Evolutionary conservation across 2,113 vertebrate species (phyloP).

Genomic region (Elachura formosa): DNA sequence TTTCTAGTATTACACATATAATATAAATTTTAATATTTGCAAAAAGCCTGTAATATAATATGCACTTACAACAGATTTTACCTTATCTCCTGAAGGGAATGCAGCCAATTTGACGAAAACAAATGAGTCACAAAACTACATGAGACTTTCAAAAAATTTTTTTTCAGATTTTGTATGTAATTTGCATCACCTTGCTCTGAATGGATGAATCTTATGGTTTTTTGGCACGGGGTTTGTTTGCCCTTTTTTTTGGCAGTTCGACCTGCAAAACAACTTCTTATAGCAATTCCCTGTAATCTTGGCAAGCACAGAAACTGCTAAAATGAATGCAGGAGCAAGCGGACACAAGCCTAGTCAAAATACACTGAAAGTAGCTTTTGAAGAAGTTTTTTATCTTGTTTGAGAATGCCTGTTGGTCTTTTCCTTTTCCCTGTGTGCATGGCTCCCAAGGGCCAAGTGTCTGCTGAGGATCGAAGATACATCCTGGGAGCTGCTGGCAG

Average conservation of each 20-base stretch:
- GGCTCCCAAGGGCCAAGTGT: rapidly evolving
- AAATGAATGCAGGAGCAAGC: background rate
- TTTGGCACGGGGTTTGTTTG: background rate
- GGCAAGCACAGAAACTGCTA: background rate
- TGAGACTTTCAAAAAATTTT: background rate
- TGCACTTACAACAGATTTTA: no score
- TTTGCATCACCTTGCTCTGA: background rate
- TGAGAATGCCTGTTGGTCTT: background rate
- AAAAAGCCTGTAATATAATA: no score
- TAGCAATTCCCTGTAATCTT: background rate
- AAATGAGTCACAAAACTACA: background rate
- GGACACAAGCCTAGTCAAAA: background rate
- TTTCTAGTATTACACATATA: no score
- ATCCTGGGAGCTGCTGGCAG: background rate
- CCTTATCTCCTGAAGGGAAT: background rate
- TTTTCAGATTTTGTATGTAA: background rate
- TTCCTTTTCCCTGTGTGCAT: rapidly evolving
- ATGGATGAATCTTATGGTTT: background rate
- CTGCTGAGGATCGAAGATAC: rapidly evolving
- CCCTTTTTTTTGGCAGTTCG: background rate
- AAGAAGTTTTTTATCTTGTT: background rate
- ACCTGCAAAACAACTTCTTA: background rate
- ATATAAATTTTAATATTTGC: no score
- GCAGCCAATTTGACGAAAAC: background rate
- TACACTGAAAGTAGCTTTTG: background rate